Base-by-base conservation (phyloP, 2,888 invertebrate genomes). In the Pseudanteris insignis region DNA sequence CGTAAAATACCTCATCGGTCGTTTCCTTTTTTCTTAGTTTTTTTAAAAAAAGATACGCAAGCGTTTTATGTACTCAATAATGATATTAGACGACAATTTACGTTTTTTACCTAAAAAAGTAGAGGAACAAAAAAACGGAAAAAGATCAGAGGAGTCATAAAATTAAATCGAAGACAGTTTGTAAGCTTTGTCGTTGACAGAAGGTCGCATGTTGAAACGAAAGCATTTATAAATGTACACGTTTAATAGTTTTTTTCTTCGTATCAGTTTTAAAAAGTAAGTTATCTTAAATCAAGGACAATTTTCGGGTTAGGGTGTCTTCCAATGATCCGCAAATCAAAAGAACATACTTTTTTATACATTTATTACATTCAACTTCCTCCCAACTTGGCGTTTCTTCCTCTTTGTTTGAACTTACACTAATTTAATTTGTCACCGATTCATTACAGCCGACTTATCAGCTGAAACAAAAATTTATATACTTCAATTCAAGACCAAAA, bases 131-230 rank as follows among this genome's bases (percentile, higher is more conserved):
- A 41, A 13, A 18, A 34, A 21, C 6, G 9, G n/a, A 44, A 44
- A 41, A 43, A 26, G 24, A 48, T 24, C 51, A 14, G 40, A 40
- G 11, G 46, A 47, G 59, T 60, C 59, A 47, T 60, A 60, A 60
- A 60, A 40, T 47, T 46, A 25, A 47, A 47, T 60, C 53, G 44
- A 34, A 24, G 32, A 53, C 51, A 60, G 41, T 60, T 47, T 41
- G 30, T 50, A 18, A 29, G 24, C 48, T 25, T 43, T 18, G 24
- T 32, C 33, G 18, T 44, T 41, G 40, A 51, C 51, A 51, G 46
- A 51, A 36, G 40, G 38, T 18, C 51, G 15, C 34, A 40, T 24
- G 33, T 40, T 24, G 28, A 55, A 55, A 40, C 34, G 54, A 44
- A 44, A 44, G 44, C 30, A 29, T 29, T n/a, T n/a, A 9, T 26